Evolutionary conservation across 2,888 invertebrate genomes (phyloP).

Genomic region (Drosophila subsilvestris): DNA sequence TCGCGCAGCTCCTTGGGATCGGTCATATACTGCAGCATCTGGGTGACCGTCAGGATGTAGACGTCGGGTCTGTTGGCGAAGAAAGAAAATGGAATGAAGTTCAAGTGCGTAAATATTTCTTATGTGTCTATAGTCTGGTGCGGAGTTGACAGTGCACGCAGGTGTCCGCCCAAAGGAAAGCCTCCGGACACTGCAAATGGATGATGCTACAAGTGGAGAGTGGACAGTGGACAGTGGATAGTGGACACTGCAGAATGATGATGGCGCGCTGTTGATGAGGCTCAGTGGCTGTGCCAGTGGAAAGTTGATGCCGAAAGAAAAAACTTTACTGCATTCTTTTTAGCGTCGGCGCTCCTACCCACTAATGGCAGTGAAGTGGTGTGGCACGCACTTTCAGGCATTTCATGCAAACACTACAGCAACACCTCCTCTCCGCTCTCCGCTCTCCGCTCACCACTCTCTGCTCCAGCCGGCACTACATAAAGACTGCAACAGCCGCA

Average conservation of each 20-base stretch:
- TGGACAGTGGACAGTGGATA: conserved; percentile 1
- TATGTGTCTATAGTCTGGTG: background rate
- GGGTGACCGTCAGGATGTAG: conserved; percentile 93
- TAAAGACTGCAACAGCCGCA: background rate
- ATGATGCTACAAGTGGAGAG: background rate
- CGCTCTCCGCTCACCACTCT: background rate
- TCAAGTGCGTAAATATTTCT: background rate
- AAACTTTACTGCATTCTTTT: conserved; percentile 53
- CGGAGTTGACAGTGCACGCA: background rate
- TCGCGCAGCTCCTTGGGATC: conserved; percentile 90
- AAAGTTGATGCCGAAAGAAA: conserved; percentile 46
- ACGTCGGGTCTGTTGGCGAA: conserved; percentile 90
- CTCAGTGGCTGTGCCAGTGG: conserved; percentile 1
- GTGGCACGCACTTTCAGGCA: conserved; percentile 64
- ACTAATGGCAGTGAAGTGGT: background rate
- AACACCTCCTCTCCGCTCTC: conserved; percentile 11
- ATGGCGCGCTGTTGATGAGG: conserved; percentile 10
- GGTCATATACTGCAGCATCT: conserved; percentile 95
- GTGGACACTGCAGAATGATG: conserved; percentile 25
- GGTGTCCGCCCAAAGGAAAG: background rate
- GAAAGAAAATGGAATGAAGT: conserved; percentile 1
- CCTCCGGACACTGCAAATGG: background rate
- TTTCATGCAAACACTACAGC: conserved; percentile 59
- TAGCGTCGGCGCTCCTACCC: background rate
- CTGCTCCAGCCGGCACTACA: background rate